phyloP scores from a whole-genome alignment of 1,140 invertebrate genomes.

The Eufriesea mexicana region DNA sequence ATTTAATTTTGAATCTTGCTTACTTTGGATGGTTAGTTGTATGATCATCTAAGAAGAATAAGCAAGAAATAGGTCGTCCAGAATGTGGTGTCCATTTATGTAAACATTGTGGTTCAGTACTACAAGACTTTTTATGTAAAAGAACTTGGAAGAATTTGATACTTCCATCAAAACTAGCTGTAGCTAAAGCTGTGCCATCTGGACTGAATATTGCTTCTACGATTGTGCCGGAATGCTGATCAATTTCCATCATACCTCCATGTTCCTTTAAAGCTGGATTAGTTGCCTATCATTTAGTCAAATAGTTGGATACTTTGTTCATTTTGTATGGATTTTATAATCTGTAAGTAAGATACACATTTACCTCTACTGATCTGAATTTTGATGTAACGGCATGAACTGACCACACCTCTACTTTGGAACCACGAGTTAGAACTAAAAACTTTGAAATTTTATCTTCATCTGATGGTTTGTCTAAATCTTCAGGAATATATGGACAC shows the following conservation, averaged over 20 bases:
- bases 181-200: slow-evolving; percentile 95
- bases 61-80: slow-evolving; percentile 90
- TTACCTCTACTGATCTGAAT: slow-evolving; percentile 73
- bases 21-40: slow-evolving; percentile 91
- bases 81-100: slow-evolving; percentile 96
- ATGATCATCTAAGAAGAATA: slow-evolving; percentile 97
- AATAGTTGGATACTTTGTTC: slow-evolving; percentile 49
- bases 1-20: slow-evolving; percentile 78
- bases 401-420: slow-evolving; percentile 85
- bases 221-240: slow-evolving; percentile 87
- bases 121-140: slow-evolving; percentile 65
- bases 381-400: slow-evolving; percentile 73
- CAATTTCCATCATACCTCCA: slow-evolving; percentile 84
- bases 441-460: slow-evolving; percentile 89
- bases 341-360: slow-evolving; percentile 33
- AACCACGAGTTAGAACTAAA: slow-evolving; percentile 90
- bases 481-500: slow-evolving; percentile 94
- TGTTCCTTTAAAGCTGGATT: slow-evolving; percentile 71
- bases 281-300: slow-evolving; percentile 67
- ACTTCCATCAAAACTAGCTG: slow-evolving; percentile 92
- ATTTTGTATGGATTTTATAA: slow-evolving; percentile 38
- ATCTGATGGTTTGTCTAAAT: slow-evolving; percentile 80
- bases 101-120: slow-evolving; percentile 87
- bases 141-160: slow-evolving; percentile 95
- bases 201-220: slow-evolving; percentile 95